Evolutionary conservation across 2,888 invertebrate species (phyloP).

Genomic region (Drosophila crucigera): DNA sequence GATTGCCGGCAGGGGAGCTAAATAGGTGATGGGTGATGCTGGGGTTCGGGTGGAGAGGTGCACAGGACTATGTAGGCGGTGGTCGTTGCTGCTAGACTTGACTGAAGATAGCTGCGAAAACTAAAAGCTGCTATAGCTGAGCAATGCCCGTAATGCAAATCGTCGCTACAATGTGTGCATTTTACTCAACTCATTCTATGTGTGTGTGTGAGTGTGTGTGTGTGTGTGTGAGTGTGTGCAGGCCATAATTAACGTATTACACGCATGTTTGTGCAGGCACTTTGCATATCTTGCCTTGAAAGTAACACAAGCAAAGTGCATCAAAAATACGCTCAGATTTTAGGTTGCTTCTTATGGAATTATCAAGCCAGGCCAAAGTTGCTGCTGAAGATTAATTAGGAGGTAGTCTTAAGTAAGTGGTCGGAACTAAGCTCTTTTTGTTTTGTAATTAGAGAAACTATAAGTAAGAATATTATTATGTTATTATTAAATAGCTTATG

Average conservation of each 20-base stretch:
- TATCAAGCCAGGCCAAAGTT: slow-evolving; percentile 21
- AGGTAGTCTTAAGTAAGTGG: background rate
- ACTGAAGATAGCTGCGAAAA: slow-evolving; percentile 45
- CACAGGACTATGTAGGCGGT: slow-evolving; percentile 34
- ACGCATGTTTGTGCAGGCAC: slow-evolving; percentile 68
- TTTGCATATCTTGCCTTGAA: slow-evolving; percentile 55
- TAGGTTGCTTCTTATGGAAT: slow-evolving; percentile 32
- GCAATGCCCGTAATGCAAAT: slow-evolving; percentile 74
- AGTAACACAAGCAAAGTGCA: background rate
- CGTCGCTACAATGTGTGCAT: slow-evolving; percentile 70
- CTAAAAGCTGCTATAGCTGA: slow-evolving; percentile 55
- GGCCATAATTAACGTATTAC: slow-evolving; percentile 75
- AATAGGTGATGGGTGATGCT: background rate
- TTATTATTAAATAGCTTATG: background rate
- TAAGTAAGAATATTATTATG: background rate
- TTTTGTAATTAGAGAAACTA: background rate
- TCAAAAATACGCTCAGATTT: slow-evolving; percentile 11
- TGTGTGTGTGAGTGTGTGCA: slow-evolving; percentile 9
- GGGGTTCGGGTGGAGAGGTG: background rate
- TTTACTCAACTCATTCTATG: slow-evolving; percentile 12
- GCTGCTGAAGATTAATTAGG: background rate
- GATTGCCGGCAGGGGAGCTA: slow-evolving; percentile 61
- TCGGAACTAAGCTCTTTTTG: background rate
- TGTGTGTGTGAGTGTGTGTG: slow-evolving; percentile 1
- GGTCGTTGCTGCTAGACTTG: slow-evolving; percentile 36